Conservation (phyloP, 2,888 invertebrate species). For the Drosophila mulleri region DNA sequence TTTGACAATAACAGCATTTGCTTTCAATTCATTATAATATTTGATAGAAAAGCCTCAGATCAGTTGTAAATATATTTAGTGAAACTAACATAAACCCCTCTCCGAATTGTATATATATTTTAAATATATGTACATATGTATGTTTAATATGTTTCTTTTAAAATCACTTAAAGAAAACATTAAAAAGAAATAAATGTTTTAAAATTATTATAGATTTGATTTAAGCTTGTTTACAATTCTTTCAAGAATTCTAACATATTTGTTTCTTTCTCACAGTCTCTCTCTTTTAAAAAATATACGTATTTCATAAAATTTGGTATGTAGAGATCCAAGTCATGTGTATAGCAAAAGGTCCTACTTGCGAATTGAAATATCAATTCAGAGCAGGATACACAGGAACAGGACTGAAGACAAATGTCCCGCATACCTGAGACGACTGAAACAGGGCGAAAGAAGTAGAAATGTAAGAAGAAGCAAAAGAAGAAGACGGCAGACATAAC, state of each 20-base stretch:
- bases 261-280: background rate
- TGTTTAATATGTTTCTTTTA: too few relatives aligned
- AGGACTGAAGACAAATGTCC: slow-evolving; percentile 19
- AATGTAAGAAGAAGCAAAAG: slow-evolving; percentile 1
- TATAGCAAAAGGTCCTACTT: background rate
- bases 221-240: too few relatives aligned
- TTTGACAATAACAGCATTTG: background rate
- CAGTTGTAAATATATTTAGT: too few relatives aligned
- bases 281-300: background rate
- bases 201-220: too few relatives aligned
- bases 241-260: too few relatives aligned
- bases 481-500: slow-evolving; percentile 11
- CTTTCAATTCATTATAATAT: background rate
- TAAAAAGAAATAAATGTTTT: too few relatives aligned
- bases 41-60: too few relatives aligned
- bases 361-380: slow-evolving; percentile 40
- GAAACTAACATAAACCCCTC: too few relatives aligned
- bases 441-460: slow-evolving; percentile 6
- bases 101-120: too few relatives aligned
- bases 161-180: too few relatives aligned
- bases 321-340: background rate
- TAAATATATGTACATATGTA: too few relatives aligned
- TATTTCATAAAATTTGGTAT: background rate
- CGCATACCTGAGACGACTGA: slow-evolving; percentile 39
- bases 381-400: slow-evolving; percentile 21